A percentile compares a stretch with the other conserved stretches of the same genome.
These are phyloP conservation scores for Amphibalanus amphitrite DNA, from an alignment of 1,140 invertebrate genomes.

Conservation along the genomic window DNA sequence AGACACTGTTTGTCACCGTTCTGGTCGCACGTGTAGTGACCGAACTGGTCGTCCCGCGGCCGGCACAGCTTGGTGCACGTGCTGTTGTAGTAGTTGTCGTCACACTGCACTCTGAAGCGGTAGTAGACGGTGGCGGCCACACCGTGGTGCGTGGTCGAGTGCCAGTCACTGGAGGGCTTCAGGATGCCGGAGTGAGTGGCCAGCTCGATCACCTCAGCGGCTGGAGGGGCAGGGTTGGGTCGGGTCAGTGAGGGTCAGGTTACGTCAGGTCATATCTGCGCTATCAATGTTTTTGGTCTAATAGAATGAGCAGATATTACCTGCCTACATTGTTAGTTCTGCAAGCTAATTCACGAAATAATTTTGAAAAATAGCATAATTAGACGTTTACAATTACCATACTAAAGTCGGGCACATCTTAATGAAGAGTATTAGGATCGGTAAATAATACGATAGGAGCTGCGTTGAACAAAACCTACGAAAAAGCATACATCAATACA, in stretches of 20 bases:
- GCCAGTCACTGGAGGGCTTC: constrained; percentile 71
- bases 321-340: too few species aligned
- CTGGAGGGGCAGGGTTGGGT: background rate
- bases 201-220: constrained; percentile 52
- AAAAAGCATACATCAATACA: too few species aligned
- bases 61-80: constrained; percentile 28
- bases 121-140: constrained; percentile 28
- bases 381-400: too few species aligned
- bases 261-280: background rate
- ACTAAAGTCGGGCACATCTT: too few species aligned
- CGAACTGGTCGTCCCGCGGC: constrained; percentile 24
- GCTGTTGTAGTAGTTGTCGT: constrained; percentile 29
- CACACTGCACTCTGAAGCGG: constrained; percentile 28
- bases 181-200: constrained; percentile 77
- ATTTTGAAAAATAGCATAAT: too few species aligned
- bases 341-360: too few species aligned
- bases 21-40: constrained; percentile 30
- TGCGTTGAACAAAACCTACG: too few species aligned
- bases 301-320: too few species aligned
- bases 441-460: too few species aligned
- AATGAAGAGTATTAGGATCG: too few species aligned
- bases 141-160: constrained; percentile 48
- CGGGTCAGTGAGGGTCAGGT: background rate
- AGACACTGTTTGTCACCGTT: constrained; percentile 26
- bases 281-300: too few species aligned